phyloP scores from a whole-genome alignment of 2,888 invertebrate species.

The Synergus umbraculus region DNA sequence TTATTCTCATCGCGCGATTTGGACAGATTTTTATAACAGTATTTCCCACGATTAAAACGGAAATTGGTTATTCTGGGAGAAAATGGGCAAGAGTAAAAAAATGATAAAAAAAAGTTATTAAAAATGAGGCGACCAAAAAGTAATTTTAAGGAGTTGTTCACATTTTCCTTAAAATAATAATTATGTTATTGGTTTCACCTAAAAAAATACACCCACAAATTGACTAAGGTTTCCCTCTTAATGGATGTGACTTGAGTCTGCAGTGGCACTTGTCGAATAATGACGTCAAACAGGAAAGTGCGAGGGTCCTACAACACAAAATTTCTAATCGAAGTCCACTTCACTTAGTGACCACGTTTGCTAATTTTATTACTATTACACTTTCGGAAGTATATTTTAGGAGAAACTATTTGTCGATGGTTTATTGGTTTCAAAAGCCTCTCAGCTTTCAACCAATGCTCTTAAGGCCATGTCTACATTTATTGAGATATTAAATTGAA shows the following conservation, averaged over 20 bases:
- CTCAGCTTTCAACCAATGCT: conserved; percentile 3
- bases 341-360: conserved; percentile 8
- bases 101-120: too few species aligned
- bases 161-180: neutral
- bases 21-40: too few species aligned
- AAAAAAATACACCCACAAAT: neutral
- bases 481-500: too few species aligned
- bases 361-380: neutral
- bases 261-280: neutral
- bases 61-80: too few species aligned
- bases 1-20: too few species aligned
- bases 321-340: neutral
- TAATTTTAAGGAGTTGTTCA: neutral
- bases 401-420: neutral
- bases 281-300: conserved; percentile 1
- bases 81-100: too few species aligned
- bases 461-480: too few species aligned
- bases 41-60: too few species aligned
- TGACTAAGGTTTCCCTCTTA: neutral
- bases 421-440: neutral
- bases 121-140: too few species aligned
- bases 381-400: neutral
- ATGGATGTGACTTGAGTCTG: neutral
- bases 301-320: neutral
- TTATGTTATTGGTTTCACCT: neutral